Conservation (phyloP, 2,797 vertebrate genomes). For the Poecilia wingei region DNA sequence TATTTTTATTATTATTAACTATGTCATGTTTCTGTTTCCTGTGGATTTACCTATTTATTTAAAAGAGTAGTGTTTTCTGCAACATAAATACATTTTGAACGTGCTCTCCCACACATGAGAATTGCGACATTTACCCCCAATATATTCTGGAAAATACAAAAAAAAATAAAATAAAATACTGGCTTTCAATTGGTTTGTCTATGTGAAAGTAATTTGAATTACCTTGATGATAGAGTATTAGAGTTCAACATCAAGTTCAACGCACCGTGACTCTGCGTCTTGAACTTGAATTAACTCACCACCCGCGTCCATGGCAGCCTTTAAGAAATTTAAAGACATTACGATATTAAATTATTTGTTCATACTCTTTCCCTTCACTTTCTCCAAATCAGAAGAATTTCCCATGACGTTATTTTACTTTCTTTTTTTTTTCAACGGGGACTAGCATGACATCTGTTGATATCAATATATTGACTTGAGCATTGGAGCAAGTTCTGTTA, state of each 20-base stretch:
- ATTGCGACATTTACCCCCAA: background rate
- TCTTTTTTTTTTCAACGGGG: background rate
- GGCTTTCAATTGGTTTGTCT: conserved; percentile 10
- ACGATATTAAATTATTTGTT: background rate
- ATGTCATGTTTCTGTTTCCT: background rate
- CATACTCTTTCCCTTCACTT: background rate
- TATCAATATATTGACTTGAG: background rate
- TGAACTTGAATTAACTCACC: conserved; percentile 63
- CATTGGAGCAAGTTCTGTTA: background rate
- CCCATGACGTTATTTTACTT: background rate
- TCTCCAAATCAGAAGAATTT: background rate
- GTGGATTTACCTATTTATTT: background rate
- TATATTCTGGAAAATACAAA: background rate
- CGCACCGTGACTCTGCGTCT: conserved; percentile 29
- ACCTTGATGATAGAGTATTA: conserved; percentile 36
- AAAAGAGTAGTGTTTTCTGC: background rate
- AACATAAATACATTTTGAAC: background rate
- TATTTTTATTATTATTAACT: conserved; percentile 19
- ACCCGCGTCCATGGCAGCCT: background rate
- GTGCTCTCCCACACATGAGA: background rate
- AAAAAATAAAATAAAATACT: background rate
- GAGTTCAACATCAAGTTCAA: conserved; percentile 80
- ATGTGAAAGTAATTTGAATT: conserved; percentile 1
- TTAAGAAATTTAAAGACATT: background rate
- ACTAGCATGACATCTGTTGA: background rate